A percentile compares a stretch with the other conserved stretches of the same genome.
These are phyloP conservation scores for Gryon sp. DNA, from an alignment of 1,140 invertebrate genomes.

Conservation along the genomic window DNA sequence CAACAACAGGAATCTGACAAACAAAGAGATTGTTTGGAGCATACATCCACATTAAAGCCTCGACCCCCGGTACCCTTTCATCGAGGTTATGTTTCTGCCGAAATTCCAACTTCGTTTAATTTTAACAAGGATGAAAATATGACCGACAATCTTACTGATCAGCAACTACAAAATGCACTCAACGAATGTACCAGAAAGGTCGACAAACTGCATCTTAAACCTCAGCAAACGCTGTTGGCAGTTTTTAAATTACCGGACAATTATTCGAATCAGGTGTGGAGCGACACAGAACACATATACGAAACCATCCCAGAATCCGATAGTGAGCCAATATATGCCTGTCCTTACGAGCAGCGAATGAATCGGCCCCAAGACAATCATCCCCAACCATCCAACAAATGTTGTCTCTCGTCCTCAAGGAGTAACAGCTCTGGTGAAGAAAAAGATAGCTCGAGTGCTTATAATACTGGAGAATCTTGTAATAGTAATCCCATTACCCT, in stretches of 20 bases:
- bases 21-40: conserved; percentile 57
- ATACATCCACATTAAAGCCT: conserved; percentile 56
- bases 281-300: conserved; percentile 84
- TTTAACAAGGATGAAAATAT: conserved; percentile 28
- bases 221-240: conserved; percentile 54
- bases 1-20: conserved; percentile 69
- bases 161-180: conserved; percentile 66
- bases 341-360: conserved; percentile 81
- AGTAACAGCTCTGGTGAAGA: conserved; percentile 81
- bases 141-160: conserved; percentile 38
- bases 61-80: conserved; percentile 60
- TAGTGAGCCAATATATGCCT: conserved; percentile 84
- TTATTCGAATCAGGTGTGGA: conserved; percentile 73
- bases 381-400: conserved; percentile 59
- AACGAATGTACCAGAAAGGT: conserved; percentile 73
- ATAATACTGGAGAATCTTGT: conserved; percentile 88
- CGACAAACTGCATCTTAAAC: conserved; percentile 65
- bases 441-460: conserved; percentile 86
- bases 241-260: conserved; percentile 69
- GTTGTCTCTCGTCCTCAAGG: conserved; percentile 77
- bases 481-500: conserved; percentile 85
- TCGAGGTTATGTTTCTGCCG: conserved; percentile 13
- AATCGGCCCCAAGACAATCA: conserved; percentile 46
- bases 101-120: conserved; percentile 16
- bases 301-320: conserved; percentile 85